phyloP scores from a whole-genome alignment of 2,797 vertebrate species.

The Neostethus bicornis region DNA sequence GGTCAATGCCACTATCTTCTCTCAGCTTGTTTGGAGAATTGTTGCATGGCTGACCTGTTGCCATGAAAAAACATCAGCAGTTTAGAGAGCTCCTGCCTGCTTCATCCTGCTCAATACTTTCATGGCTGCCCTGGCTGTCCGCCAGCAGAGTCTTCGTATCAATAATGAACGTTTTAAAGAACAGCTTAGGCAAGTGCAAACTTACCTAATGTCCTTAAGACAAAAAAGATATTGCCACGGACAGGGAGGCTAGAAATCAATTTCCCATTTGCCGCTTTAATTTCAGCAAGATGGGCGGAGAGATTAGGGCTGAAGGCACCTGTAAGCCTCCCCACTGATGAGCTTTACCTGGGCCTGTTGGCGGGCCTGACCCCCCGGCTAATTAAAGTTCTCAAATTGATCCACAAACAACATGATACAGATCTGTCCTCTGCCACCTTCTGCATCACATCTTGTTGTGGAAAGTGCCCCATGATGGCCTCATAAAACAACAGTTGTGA shows the following conservation, averaged over 20 bases:
- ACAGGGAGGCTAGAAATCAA: slow-evolving; percentile 85
- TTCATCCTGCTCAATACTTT: slow-evolving; percentile 51
- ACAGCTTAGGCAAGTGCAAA: slow-evolving; percentile 84
- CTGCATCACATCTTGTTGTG: slow-evolving; percentile 67
- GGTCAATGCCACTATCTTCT: slow-evolving; percentile 66
- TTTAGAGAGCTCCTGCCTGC: slow-evolving; percentile 45
- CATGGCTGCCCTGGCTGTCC: slow-evolving; percentile 61
- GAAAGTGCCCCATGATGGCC: slow-evolving; percentile 76
- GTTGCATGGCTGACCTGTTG: slow-evolving; percentile 66
- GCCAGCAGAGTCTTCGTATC: slow-evolving; percentile 74
- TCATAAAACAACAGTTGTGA: slow-evolving; percentile 75
- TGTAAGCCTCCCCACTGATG: slow-evolving; percentile 80
- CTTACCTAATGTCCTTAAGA: slow-evolving; percentile 85
- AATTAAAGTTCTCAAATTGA: slow-evolving; percentile 87
- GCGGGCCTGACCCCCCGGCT: slow-evolving; percentile 76
- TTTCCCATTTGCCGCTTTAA: slow-evolving; percentile 89
- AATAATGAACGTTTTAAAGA: slow-evolving; percentile 85
- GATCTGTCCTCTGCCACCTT: slow-evolving; percentile 84
- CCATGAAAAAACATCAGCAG: slow-evolving; percentile 46
- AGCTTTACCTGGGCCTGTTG: slow-evolving; percentile 77
- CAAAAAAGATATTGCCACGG: slow-evolving; percentile 87
- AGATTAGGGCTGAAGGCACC: slow-evolving; percentile 84
- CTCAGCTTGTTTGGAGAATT: slow-evolving; percentile 65
- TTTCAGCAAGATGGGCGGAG: slow-evolving; percentile 82
- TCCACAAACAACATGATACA: slow-evolving; percentile 82